Evolutionary conservation across 1,140 invertebrate genomes (phyloP), one percentile per base, ranked within the genome.

Genomic region (Zophobas atratus): DNA sequence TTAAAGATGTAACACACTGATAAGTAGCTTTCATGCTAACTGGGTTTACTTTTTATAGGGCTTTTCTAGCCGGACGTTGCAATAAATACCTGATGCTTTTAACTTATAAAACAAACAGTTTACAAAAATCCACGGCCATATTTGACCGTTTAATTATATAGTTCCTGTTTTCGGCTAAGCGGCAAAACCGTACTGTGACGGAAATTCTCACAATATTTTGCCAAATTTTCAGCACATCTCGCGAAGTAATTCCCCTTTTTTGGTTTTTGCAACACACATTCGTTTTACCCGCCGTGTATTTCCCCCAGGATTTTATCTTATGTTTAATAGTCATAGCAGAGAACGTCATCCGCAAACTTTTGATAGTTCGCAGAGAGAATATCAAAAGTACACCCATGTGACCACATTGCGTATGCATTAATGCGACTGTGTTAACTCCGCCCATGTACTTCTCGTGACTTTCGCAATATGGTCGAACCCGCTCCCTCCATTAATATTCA

Each of bases 1-100:
- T 67, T 67, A 67, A 67, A 67, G 60, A 67, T 67, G 60, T 67
- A 67, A 67, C 38, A 43, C 60, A 41, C 38, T 8, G 60, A 67
- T 43, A 43, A 67, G 33, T 67, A 46, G 43, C 60, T 67, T 67
- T 43, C 60, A 41, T 43, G 8, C 39, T 67, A 67, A 67, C 43
- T 67, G 41, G 60, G 39, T 43, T 67, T 20, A 53, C 33, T 55
- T 55, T 55, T 55, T 55, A 51, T 20, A 20, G 43, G 6, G 6
- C 6, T 46, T 46, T 46, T 46, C 43, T 46, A 20, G 20, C 20
- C 20, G 20, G 20, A 20, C 20, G 20, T 20, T 20, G 20, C 20
- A 20, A 20, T 20, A 20, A 20, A 20, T 20, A 20, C 20, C 20
- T 20, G 20, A 20, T 20, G 20, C 20, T 20, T 20, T 20, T 20